Conservation (phyloP, 2,888 invertebrate genomes). For the Cyclophora punctaria region DNA sequence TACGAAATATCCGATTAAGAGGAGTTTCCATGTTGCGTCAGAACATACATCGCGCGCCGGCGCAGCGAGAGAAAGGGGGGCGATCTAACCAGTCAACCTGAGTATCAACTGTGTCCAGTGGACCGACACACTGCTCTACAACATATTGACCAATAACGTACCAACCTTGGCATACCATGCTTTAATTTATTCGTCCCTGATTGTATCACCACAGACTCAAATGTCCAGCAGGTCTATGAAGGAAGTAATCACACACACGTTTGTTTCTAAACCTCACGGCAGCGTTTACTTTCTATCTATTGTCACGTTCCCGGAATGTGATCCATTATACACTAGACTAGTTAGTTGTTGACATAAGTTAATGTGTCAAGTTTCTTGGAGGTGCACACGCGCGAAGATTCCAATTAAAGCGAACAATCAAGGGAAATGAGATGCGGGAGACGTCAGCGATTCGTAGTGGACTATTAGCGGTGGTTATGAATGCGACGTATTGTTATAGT, state of each 20-base stretch:
- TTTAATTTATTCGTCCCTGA: slow-evolving; percentile 4
- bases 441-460: slow-evolving; percentile 23
- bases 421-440: slow-evolving; percentile 28
- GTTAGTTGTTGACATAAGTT: slow-evolving; percentile 25
- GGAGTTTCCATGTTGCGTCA: slow-evolving; percentile 44
- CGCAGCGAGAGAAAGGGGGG: slow-evolving; percentile 38
- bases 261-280: slow-evolving; percentile 44
- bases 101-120: slow-evolving; percentile 19
- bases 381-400: slow-evolving; percentile 12
- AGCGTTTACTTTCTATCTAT: slow-evolving; percentile 34
- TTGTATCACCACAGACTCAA: not conserved
- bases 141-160: slow-evolving; percentile 13
- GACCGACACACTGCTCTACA: slow-evolving; percentile 24
- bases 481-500: too few species aligned
- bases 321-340: slow-evolving; percentile 31
- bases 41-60: slow-evolving; percentile 24
- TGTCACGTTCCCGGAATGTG: slow-evolving; percentile 55
- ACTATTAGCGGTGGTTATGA: slow-evolving; percentile 20
- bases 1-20: slow-evolving; percentile 47
- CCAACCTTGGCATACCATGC: slow-evolving; percentile 4
- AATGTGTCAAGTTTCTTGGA: slow-evolving; percentile 5
- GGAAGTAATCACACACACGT: slow-evolving; percentile 35
- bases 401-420: slow-evolving; percentile 30
- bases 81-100: slow-evolving; percentile 27
- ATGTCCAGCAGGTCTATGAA: not conserved